A percentile compares a stretch with the other conserved stretches of the same genome.
Evolutionary conservation across 2,113 vertebrate genomes (phyloP).

Genomic region (Phainopepla nitens): DNA sequence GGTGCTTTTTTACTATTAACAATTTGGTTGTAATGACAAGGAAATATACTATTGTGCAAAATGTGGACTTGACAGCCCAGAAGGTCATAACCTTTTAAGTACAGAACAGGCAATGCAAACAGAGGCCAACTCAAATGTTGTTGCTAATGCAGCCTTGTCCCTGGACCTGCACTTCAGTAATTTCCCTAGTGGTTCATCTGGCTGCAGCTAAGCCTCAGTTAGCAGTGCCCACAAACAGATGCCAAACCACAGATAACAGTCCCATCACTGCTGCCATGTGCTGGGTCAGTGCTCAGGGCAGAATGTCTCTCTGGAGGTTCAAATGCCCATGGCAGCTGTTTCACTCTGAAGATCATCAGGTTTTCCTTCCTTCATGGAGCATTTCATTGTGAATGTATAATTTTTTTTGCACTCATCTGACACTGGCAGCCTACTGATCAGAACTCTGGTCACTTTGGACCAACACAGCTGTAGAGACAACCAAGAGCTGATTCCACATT

Average conservation of each 20-base stretch:
- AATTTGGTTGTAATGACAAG: not conserved
- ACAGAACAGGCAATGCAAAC: not conserved
- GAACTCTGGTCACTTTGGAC: not conserved
- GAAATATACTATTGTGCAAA: not conserved
- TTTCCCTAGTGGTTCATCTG: not conserved
- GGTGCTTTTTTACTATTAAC: not conserved
- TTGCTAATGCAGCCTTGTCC: not conserved
- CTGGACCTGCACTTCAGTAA: not conserved
- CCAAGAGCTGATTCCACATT: not conserved
- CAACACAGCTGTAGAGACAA: not conserved
- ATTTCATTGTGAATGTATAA: fast-evolving
- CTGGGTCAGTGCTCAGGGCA: not conserved
- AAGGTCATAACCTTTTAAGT: not conserved
- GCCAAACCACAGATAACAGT: not conserved
- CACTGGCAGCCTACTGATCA: not conserved
- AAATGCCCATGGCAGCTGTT: not conserved
- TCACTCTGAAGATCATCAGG: not conserved
- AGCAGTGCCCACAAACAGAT: not conserved
- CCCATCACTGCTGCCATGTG: not conserved
- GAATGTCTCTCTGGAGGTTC: not conserved
- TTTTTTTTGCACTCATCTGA: not conserved
- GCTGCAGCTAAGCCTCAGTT: not conserved
- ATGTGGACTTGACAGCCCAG: not conserved
- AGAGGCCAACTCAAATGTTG: not conserved
- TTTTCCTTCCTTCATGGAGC: not conserved